Conservation (phyloP, 2,113 vertebrate species). For the Rhinoptilus africanus region DNA sequence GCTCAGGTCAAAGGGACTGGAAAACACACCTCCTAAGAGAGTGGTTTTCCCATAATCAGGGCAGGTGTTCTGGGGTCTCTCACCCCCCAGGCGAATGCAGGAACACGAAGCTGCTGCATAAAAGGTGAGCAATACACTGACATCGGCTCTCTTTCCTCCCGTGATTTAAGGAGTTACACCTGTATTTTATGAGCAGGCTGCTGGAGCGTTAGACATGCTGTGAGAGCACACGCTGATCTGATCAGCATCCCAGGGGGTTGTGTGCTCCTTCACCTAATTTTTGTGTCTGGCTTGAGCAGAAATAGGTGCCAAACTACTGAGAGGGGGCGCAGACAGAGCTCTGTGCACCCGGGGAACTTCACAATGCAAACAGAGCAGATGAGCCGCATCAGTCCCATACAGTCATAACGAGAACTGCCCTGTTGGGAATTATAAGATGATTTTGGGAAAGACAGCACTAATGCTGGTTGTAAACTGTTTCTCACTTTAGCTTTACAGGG, state of each 20-base stretch:
- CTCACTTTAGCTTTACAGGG: background rate
- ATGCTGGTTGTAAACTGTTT: background rate
- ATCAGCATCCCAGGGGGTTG: background rate
- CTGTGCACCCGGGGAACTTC: background rate
- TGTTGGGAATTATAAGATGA: background rate
- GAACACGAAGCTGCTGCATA: rapidly evolving
- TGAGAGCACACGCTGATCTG: background rate
- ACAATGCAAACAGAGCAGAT: background rate
- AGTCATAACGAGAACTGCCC: background rate
- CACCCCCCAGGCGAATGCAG: background rate
- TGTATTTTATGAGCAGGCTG: background rate
- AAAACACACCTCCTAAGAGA: background rate
- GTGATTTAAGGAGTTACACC: background rate
- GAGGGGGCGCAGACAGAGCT: background rate
- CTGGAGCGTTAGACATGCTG: rapidly evolving
- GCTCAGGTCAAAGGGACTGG: background rate
- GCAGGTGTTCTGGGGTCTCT: background rate
- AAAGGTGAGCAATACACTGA: rapidly evolving
- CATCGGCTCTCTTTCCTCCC: background rate
- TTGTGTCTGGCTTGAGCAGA: background rate
- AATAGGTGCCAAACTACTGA: background rate
- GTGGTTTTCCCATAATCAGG: background rate
- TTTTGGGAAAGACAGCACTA: background rate
- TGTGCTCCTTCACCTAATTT: background rate
- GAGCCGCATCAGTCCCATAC: background rate